Evolutionary conservation across 2,797 vertebrate genomes (phyloP).

Genomic region (Cottoperca gobio): DNA sequence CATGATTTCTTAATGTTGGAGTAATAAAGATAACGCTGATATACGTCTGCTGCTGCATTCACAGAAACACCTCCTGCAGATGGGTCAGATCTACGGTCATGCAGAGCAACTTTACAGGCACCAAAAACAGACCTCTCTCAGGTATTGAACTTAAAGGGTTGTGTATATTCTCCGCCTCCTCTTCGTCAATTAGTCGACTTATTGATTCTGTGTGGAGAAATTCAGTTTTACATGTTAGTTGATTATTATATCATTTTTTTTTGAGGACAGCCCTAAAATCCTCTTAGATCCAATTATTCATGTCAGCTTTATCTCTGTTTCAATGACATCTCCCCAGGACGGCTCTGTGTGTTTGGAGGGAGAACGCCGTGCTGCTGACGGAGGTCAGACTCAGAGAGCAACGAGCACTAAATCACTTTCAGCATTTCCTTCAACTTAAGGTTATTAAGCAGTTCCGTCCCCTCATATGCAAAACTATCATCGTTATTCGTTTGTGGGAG

Average conservation of each 20-base stretch:
- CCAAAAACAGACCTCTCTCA: constrained; percentile 63
- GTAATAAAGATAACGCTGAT: not conserved
- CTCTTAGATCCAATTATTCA: too few species aligned
- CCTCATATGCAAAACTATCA: not conserved
- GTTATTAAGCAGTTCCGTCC: constrained; percentile 68
- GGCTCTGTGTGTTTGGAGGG: constrained; percentile 83
- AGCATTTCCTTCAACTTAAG: constrained; percentile 81
- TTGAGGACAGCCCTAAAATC: too few species aligned
- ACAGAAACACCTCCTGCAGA: constrained; percentile 82
- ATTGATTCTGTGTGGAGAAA: not conserved
- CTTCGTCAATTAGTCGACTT: too few species aligned
- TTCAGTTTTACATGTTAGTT: not conserved
- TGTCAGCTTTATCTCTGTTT: not conserved
- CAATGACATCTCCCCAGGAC: constrained; percentile 69
- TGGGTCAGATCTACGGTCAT: constrained; percentile 61
- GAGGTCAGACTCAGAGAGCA: constrained; percentile 61
- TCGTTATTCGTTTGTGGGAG: not conserved
- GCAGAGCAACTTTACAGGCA: constrained; percentile 79
- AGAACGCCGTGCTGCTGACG: constrained; percentile 67
- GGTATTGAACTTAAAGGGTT: constrained; percentile 77
- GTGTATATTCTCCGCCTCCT: not conserved
- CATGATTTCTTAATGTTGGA: not conserved
- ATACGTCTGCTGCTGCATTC: constrained; percentile 30
- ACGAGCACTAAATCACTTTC: constrained; percentile 81
- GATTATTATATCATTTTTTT: too few species aligned